Conservation (phyloP, 1,140 invertebrate species). For the Drosophila takahashii region DNA sequence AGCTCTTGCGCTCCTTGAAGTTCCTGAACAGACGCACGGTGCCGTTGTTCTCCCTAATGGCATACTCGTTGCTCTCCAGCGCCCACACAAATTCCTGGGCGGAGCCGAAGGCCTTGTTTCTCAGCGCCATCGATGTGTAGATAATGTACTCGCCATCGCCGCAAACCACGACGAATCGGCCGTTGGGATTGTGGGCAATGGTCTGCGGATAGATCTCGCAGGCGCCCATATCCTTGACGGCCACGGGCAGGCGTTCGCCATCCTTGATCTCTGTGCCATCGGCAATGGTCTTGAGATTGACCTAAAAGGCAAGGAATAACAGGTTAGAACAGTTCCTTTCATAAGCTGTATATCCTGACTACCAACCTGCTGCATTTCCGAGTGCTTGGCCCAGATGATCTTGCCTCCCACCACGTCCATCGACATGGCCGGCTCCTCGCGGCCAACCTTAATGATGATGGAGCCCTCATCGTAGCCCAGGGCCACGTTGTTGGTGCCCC, state of each 20-base stretch:
- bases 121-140: constrained; percentile 99
- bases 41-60: constrained; percentile 95
- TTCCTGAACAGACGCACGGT: constrained; percentile 98
- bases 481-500: constrained; percentile 98
- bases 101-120: constrained; percentile 99
- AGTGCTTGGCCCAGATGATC: constrained; percentile 99
- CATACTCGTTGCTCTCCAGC: constrained; percentile 97
- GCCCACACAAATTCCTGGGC: constrained; percentile 99
- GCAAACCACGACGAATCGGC: constrained; percentile 99
- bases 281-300: constrained; percentile 86
- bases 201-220: constrained; percentile 99
- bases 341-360: neutral
- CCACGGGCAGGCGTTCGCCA: constrained; percentile 95
- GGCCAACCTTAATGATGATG: constrained; percentile 98
- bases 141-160: constrained; percentile 99
- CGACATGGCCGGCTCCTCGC: constrained; percentile 99
- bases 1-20: constrained; percentile 98
- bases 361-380: constrained; percentile 97
- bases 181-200: constrained; percentile 99
- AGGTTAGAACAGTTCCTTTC: neutral
- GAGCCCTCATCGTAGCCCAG: constrained; percentile 99
- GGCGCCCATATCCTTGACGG: constrained; percentile 99
- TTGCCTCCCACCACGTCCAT: constrained; percentile 99
- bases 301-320: constrained; percentile 85
- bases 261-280: constrained; percentile 91